Evolutionary conservation across 2,888 invertebrate species (phyloP), one percentile per base, ranked within the genome.

Genomic region (Ommatoiulus sabulosus): DNA sequence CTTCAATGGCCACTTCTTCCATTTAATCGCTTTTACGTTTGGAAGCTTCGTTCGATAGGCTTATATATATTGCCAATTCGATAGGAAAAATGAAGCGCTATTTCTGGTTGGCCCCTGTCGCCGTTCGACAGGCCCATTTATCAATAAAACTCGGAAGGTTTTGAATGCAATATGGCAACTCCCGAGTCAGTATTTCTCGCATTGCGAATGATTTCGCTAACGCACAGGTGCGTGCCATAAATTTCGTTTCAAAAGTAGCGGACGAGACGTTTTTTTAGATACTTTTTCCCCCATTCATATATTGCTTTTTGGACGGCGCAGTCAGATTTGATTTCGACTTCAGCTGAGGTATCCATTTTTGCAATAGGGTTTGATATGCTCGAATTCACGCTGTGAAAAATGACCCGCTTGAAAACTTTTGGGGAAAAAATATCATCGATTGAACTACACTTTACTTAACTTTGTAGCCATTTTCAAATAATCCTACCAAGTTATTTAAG

Each of bases 211-310:
- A 80, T 80, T 80, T 35, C 80, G 35, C 35, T 43, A 80, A 80
- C 80, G 24, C 80, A 80, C 80, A 80, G 80, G 80, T 80, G 80
- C 80, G 35, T 80, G 80, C 80, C 35, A 80, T 80, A 80, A 80
- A 80, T 80, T 80, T 80, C 35, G 24, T 24, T 80, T 80, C 35
- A 80, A 80, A 80, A 80, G 80, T 80, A 80, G 80, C 80, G 35
- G 80, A 80, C 80, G 80, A 80, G 80, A 80, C 80, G 80, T 20
- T 80, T 80, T n/a, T 57, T 80, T 80, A 35, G 35, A 80, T 10
- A 3, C 15, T 1, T 24, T 43, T 24, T 8, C 12, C 35, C 35
- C 80, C 10, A 80, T 80, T 80, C 80, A 35, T 24, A 80, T 80
- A 80, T 80, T 80, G 35, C 80, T 24, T 80, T 80, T 80, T 80